Evolutionary conservation across 2,888 invertebrate genomes (phyloP).

Genomic region (Priapulus caudatus): DNA sequence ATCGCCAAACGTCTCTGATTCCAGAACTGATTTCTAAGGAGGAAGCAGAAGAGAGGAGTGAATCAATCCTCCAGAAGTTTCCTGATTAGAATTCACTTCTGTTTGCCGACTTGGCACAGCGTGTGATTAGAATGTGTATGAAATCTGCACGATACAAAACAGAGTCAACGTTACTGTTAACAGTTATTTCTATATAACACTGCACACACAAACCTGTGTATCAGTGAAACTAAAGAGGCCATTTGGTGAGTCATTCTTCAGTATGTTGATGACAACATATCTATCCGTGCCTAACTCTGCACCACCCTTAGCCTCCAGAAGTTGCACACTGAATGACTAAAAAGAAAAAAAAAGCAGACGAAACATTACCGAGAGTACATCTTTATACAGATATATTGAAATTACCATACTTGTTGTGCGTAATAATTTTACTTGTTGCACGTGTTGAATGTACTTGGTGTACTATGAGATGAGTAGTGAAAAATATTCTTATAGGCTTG

Average conservation of each 20-base stretch:
- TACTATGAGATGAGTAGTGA: too few species aligned
- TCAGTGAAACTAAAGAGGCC: slow-evolving; percentile 33
- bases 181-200: too few species aligned
- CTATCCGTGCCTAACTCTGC: slow-evolving; percentile 25
- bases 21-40: slow-evolving; percentile 29
- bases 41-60: neutral
- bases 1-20: slow-evolving; percentile 26
- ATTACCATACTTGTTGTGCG: too few species aligned
- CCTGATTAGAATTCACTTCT: neutral
- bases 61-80: neutral
- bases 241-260: slow-evolving; percentile 36
- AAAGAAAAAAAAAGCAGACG: slow-evolving; percentile 6
- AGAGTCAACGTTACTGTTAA: too few species aligned
- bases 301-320: slow-evolving; percentile 30
- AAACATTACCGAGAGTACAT: neutral
- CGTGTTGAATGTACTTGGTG: too few species aligned
- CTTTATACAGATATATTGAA: neutral
- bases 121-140: too few species aligned
- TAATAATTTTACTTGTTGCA: too few species aligned
- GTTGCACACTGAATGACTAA: slow-evolving; percentile 33
- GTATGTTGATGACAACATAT: slow-evolving; percentile 31
- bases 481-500: too few species aligned
- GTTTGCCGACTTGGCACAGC: too few species aligned
- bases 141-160: too few species aligned
- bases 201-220: too few species aligned